These are phyloP conservation scores for Diphyllodes magnificus DNA, from an alignment of 2,113 vertebrate species.

Conservation along the genomic window DNA sequence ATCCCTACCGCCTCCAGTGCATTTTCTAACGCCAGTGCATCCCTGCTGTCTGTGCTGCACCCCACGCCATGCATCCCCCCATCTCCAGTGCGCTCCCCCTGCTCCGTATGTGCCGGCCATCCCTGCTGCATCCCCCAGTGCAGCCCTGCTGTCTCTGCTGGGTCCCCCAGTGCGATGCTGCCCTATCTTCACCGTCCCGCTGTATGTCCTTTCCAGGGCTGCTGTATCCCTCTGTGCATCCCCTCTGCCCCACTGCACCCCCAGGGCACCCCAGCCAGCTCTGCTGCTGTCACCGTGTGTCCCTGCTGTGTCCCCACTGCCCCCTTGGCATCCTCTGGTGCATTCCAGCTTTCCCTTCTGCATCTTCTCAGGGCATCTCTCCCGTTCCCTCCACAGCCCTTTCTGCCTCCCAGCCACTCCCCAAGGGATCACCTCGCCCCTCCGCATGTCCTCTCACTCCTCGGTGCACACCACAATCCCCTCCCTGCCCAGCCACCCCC, in stretches of 20 bases:
- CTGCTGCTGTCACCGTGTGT: background rate
- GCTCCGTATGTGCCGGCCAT: fast-evolving
- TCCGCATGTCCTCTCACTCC: background rate
- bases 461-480: background rate
- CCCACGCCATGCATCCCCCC: background rate
- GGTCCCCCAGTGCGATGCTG: fast-evolving
- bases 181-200: background rate
- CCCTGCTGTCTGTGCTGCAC: background rate
- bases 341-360: background rate
- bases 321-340: background rate
- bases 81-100: background rate
- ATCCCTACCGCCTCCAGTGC: background rate
- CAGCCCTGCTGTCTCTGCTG: background rate
- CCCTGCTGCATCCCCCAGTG: background rate
- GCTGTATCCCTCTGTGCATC: background rate
- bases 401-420: background rate
- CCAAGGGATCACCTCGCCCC: background rate
- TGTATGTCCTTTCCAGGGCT: fast-evolving
- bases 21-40: background rate
- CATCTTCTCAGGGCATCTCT: background rate
- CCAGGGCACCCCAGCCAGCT: background rate
- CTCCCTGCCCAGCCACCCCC: background rate
- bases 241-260: background rate
- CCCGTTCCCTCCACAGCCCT: background rate
- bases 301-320: background rate